phyloP scores from a whole-genome alignment of 2,888 invertebrate species.

The Amaurobius ferox region DNA sequence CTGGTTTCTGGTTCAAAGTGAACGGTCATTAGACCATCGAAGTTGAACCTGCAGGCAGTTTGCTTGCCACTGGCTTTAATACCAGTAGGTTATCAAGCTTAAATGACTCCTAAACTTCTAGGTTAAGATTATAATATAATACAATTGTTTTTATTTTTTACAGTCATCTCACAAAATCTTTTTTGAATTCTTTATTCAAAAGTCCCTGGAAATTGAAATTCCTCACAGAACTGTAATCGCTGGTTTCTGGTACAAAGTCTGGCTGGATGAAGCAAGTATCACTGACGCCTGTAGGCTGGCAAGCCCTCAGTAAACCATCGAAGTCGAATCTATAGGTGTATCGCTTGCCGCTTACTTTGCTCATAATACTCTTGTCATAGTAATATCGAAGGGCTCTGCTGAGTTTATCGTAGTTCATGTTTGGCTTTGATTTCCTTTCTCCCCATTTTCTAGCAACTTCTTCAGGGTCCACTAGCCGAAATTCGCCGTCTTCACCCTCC shows the following conservation, averaged over 20 bases:
- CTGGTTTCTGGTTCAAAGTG: no score
- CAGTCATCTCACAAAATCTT: no score
- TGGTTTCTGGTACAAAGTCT: neutral
- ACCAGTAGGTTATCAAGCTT: no score
- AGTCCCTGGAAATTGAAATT: slow-evolving; percentile 6
- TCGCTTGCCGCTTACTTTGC: slow-evolving; percentile 97
- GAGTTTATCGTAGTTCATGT: slow-evolving; percentile 99
- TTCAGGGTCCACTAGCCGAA: slow-evolving; percentile 97
- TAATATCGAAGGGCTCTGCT: slow-evolving; percentile 98
- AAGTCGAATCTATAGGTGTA: slow-evolving; percentile 98
- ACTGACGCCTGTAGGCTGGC: slow-evolving; percentile 57
- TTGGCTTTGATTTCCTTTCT: slow-evolving; percentile 98
- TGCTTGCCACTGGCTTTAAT: no score
- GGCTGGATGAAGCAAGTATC: slow-evolving; percentile 28
- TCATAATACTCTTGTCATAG: slow-evolving; percentile 99
- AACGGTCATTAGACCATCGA: no score
- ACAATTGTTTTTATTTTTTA: no score
- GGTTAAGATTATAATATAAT: no score
- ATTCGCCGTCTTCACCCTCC: slow-evolving; percentile 97
- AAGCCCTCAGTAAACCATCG: slow-evolving; percentile 71
- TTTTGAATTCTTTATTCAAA: no score
- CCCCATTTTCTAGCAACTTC: slow-evolving; percentile 99
- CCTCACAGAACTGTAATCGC: neutral
- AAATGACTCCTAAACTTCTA: no score
- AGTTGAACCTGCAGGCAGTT: no score